These are phyloP conservation scores for Cardinalis cardinalis DNA, from an alignment of 2,113 vertebrate species.

Conservation along the genomic window DNA sequence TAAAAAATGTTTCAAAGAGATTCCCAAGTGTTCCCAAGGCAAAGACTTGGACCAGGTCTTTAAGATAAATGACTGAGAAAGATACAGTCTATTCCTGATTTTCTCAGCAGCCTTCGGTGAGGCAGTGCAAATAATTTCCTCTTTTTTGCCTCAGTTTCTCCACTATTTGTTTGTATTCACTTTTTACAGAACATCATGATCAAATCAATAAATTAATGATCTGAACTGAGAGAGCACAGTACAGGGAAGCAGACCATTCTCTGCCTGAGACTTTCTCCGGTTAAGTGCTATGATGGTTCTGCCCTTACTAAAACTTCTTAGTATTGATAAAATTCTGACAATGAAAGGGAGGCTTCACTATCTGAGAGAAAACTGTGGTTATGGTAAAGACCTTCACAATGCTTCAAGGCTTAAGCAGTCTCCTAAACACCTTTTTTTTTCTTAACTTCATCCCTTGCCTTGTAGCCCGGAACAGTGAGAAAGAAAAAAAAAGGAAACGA, in stretches of 20 bases:
- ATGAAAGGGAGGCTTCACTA: not conserved
- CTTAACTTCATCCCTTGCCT: not conserved
- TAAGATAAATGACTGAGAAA: not conserved
- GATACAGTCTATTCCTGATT: not conserved
- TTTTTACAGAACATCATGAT: not conserved
- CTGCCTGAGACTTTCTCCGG: not conserved
- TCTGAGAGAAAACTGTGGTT: not conserved
- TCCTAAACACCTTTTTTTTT: not conserved
- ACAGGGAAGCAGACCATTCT: not conserved
- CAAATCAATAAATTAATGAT: not conserved
- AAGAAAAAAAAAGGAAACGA: conserved; percentile 32
- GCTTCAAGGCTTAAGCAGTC: not conserved
- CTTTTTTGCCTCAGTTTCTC: not conserved
- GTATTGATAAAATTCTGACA: not conserved
- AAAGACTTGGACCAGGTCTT: not conserved
- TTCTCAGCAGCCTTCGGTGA: not conserved
- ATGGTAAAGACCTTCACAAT: not conserved
- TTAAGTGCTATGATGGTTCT: not conserved
- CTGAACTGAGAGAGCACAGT: not conserved
- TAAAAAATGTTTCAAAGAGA: not conserved
- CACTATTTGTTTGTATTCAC: not conserved
- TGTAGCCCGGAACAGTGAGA: not conserved
- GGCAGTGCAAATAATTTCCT: not conserved
- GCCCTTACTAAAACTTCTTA: not conserved
- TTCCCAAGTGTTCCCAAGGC: not conserved